Evolutionary conservation across 2,797 vertebrate species (phyloP).

Genomic region (Momotus momota): DNA sequence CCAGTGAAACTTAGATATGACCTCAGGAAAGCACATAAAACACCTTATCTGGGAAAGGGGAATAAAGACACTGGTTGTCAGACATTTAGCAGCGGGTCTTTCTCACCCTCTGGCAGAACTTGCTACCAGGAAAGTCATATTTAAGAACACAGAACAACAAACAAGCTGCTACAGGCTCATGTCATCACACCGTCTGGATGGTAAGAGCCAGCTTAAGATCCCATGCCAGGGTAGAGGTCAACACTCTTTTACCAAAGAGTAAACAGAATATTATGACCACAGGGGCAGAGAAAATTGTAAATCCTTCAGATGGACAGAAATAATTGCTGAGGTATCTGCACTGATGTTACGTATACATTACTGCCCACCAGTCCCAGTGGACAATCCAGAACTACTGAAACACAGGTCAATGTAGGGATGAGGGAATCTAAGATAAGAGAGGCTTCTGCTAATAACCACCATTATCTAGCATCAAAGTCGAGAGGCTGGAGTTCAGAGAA

Average conservation of each 20-base stretch:
- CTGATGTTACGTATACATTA: background rate
- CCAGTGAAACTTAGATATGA: background rate
- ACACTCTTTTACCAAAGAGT: background rate
- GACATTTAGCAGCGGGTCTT: background rate
- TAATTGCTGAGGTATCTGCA: background rate
- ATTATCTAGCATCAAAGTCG: background rate
- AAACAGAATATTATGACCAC: background rate
- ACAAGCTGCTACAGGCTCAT: background rate
- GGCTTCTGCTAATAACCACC: background rate
- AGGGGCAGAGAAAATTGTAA: background rate
- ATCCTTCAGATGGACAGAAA: background rate
- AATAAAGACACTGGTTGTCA: background rate
- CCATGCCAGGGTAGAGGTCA: background rate
- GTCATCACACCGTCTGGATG: background rate
- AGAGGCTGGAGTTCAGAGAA: background rate
- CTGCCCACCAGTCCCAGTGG: background rate
- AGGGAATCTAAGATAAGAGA: background rate
- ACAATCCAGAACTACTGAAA: background rate
- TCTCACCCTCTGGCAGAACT: background rate
- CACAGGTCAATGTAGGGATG: background rate
- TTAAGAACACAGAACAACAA: background rate
- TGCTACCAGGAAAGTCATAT: background rate
- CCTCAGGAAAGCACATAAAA: background rate
- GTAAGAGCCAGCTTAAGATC: background rate
- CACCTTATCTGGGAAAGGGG: background rate